phyloP scores from a whole-genome alignment of 2,113 vertebrate species.

The Hyperoodon ampullatus region DNA sequence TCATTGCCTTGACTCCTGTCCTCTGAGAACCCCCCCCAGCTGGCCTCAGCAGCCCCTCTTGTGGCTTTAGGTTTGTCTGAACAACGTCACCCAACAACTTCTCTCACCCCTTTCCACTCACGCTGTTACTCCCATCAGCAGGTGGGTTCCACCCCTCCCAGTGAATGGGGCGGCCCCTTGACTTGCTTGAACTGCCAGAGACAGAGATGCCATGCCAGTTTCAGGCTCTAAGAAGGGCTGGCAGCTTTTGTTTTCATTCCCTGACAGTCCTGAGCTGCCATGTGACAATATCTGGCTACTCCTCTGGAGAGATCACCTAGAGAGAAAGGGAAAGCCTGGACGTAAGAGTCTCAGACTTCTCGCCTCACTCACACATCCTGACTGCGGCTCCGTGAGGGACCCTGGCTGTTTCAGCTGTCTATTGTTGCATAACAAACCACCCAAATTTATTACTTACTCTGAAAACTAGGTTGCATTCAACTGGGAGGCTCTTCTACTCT shows the following conservation, averaged over 20 bases:
- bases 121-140: neutral
- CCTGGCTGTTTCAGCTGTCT: neutral
- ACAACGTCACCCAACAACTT: neutral
- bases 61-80: neutral
- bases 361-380: neutral
- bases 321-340: neutral
- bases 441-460: neutral
- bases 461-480: neutral
- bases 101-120: neutral
- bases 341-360: too few species aligned
- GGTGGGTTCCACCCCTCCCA: neutral
- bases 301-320: neutral
- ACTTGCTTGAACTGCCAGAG: neutral
- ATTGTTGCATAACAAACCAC: neutral
- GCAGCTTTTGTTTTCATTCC: too few species aligned
- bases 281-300: neutral
- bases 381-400: too few species aligned
- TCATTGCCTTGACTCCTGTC: neutral
- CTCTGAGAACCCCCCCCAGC: neutral
- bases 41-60: neutral
- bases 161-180: neutral
- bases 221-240: neutral
- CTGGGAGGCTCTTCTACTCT: neutral
- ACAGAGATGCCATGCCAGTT: rapidly evolving
- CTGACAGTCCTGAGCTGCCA: neutral